Evolutionary conservation across 37 sponge, comb jelly and placozoan genomes (phyloP).

Genomic region (Crambe crambe): DNA sequence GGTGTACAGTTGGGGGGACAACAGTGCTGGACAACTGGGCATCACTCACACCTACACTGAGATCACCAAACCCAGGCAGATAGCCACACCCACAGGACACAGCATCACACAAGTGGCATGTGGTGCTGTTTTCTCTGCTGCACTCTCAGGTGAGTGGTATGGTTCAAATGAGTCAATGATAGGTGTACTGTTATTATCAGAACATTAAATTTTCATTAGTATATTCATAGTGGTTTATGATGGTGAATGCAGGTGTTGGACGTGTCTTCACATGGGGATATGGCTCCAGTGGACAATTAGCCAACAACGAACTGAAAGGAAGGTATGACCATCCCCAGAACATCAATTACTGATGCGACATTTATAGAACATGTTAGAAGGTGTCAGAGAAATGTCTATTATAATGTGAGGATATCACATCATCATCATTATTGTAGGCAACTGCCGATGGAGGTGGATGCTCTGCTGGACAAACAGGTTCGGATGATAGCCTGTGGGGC

Average conservation of each 20-base stretch:
- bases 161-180: not conserved
- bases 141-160: constrained; percentile 40
- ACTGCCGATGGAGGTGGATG: constrained; percentile 60
- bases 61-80: constrained; percentile 36
- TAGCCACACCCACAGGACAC: constrained; percentile 37
- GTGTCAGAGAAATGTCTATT: no score
- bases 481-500: constrained; percentile 66
- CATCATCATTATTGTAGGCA: constrained; percentile 8
- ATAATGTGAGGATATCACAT: no score
- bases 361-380: no score
- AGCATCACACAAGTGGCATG: constrained; percentile 68
- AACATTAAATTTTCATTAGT: not conserved
- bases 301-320: constrained; percentile 66
- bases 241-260: constrained; percentile 32
- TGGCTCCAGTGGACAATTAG: constrained; percentile 72
- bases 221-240: not conserved
- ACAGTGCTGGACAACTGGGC: constrained; percentile 66
- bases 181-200: no score
- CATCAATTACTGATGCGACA: not conserved
- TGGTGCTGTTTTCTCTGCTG: constrained; percentile 75
- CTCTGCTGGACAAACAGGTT: constrained; percentile 70
- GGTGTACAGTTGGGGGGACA: constrained; percentile 84
- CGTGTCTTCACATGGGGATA: constrained; percentile 81
- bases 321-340: constrained; percentile 13
- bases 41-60: constrained; percentile 13